A percentile compares a stretch with the other conserved stretches of the same genome.
Evolutionary conservation across 2,113 vertebrate species (phyloP).

Genomic region (Hemibagrus wyckioides): DNA sequence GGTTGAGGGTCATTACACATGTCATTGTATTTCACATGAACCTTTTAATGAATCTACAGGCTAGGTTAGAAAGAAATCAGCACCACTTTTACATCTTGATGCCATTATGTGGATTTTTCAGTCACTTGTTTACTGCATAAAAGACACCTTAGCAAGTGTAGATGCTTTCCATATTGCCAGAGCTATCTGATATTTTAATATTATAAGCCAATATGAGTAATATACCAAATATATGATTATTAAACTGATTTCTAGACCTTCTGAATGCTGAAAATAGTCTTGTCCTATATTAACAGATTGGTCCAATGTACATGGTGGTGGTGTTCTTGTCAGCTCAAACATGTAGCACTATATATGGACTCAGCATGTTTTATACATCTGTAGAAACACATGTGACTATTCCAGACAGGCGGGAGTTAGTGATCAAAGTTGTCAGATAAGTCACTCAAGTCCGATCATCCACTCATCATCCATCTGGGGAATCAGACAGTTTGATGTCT

Average conservation of each 20-base stretch:
- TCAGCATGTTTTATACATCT: slow-evolving; percentile 5
- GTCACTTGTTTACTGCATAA: background rate
- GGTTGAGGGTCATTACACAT: background rate
- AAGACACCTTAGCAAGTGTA: background rate
- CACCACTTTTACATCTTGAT: too few relatives aligned
- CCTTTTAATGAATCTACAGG: background rate
- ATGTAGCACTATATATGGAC: background rate
- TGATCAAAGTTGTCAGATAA: background rate
- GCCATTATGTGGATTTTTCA: too few relatives aligned
- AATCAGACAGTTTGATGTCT: background rate
- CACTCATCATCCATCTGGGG: background rate
- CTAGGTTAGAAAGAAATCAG: background rate
- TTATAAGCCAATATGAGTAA: background rate
- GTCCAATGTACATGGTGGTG: background rate
- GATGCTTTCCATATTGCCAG: background rate
- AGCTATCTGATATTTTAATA: too few relatives aligned
- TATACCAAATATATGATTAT: background rate
- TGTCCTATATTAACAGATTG: background rate
- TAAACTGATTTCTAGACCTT: background rate
- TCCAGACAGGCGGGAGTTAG: background rate
- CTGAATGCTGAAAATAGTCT: background rate
- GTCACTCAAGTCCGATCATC: background rate
- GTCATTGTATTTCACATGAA: background rate
- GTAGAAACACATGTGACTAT: background rate
- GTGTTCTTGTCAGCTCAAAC: background rate